phyloP scores from a whole-genome alignment of 2,797 vertebrate species.

The Lycodopsis pacificus region DNA sequence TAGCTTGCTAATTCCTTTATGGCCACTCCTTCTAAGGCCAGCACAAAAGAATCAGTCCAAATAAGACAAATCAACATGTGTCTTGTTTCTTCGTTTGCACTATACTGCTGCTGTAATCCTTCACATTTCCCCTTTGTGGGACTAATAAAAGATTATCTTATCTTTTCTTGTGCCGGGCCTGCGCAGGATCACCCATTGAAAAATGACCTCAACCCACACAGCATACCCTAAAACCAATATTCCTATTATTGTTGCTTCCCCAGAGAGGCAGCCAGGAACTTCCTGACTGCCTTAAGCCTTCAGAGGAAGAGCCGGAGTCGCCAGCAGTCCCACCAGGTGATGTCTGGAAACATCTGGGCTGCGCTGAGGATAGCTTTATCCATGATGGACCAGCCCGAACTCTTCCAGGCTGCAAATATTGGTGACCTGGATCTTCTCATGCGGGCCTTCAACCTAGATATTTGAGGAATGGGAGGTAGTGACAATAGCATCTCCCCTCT shows the following conservation, averaged over 20 bases:
- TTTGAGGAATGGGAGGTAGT: slow-evolving; percentile 78
- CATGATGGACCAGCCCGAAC: slow-evolving; percentile 98
- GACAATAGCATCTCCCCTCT: slow-evolving; percentile 22
- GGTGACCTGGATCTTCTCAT: slow-evolving; percentile 97
- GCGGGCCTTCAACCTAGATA: slow-evolving; percentile 95
- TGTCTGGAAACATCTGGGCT: slow-evolving; percentile 98
- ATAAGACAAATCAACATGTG: neutral
- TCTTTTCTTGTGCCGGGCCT: neutral
- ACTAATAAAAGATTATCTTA: neutral
- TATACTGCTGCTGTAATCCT: neutral
- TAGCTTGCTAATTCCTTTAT: too few relatives aligned
- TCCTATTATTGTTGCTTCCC: slow-evolving; percentile 50
- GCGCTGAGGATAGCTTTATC: slow-evolving; percentile 96
- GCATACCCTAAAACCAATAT: neutral
- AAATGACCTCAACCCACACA: neutral
- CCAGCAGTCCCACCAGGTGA: slow-evolving; percentile 94
- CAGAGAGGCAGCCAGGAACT: slow-evolving; percentile 99
- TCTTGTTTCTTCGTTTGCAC: neutral
- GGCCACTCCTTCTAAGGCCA: too few relatives aligned
- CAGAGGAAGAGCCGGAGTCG: slow-evolving; percentile 96
- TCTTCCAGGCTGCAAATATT: slow-evolving; percentile 97
- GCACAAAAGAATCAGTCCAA: too few relatives aligned
- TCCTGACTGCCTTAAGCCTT: slow-evolving; percentile 95
- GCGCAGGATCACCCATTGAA: too few relatives aligned
- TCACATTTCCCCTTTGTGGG: neutral